Percentiles rank a stretch among this genome's conserved stretches.
phyloP scores from a whole-genome alignment of 2,113 vertebrate genomes.

The Leptobrachium ailaonicum region DNA sequence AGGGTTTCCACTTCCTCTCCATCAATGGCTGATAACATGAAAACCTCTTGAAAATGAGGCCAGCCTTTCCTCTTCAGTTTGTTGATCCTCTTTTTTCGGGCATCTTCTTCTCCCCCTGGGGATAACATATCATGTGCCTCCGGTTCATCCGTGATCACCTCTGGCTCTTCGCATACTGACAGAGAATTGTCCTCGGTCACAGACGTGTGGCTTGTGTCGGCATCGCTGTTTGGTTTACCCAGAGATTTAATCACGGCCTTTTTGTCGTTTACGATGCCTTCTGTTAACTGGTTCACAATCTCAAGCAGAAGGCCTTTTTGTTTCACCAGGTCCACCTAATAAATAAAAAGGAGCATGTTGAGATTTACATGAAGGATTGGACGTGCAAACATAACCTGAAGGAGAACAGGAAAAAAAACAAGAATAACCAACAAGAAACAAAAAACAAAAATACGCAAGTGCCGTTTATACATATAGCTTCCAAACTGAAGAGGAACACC shows the following conservation, averaged over 20 bases:
- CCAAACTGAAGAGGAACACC: no score
- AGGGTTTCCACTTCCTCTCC: conserved; percentile 82
- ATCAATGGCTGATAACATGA: conserved; percentile 87
- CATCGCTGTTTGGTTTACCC: conserved; percentile 37
- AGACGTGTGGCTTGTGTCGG: neutral
- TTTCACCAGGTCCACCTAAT: conserved; percentile 85
- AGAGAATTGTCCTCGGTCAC: neutral
- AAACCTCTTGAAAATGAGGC: conserved; percentile 88
- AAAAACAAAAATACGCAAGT: no score
- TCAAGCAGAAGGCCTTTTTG: conserved; percentile 76
- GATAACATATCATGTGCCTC: rapidly evolving
- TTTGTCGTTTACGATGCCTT: conserved; percentile 80
- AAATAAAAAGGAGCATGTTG: neutral
- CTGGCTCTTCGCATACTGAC: neutral
- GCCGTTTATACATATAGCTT: no score
- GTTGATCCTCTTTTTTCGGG: conserved; percentile 1
- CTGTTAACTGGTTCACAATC: conserved; percentile 74
- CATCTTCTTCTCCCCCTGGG: neutral
- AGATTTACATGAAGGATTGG: neutral
- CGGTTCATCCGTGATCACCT: neutral
- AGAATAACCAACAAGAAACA: no score
- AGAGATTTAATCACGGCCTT: conserved; percentile 55
- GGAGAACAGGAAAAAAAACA: neutral
- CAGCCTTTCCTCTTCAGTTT: conserved; percentile 74
- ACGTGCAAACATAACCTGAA: no score